Conservation (phyloP, 2,797 vertebrate species). For the Caiman crocodilus region DNA sequence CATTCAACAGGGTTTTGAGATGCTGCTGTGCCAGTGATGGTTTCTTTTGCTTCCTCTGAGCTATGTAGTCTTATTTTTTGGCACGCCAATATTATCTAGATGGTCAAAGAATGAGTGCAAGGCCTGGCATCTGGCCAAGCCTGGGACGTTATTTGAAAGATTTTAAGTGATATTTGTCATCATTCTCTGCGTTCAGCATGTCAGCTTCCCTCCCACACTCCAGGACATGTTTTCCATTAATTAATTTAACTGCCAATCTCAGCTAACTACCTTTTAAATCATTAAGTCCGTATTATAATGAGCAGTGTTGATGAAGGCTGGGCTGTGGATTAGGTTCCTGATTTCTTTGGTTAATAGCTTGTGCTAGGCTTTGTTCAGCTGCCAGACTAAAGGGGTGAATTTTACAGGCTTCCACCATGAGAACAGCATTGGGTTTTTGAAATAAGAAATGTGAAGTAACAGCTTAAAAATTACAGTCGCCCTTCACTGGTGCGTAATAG, state of each 20-base stretch:
- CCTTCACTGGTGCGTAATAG: not conserved
- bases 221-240: not conserved
- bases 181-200: not conserved
- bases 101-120: not conserved
- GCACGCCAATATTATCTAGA: not conserved
- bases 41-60: not conserved
- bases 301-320: fast-evolving
- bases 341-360: not conserved
- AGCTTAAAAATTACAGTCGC: not conserved
- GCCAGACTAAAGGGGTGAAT: not conserved
- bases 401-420: fast-evolving
- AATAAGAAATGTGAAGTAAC: not conserved
- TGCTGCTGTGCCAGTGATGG: not conserved
- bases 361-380: not conserved
- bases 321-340: not conserved
- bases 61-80: not conserved
- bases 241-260: not conserved
- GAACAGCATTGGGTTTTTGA: not conserved
- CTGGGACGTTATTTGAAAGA: not conserved
- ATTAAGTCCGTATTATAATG: fast-evolving
- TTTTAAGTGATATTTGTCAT: not conserved
- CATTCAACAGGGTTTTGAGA: not conserved
- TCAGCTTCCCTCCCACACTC: not conserved
- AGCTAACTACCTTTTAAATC: not conserved
- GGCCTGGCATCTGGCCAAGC: not conserved